Base-by-base conservation (phyloP, 1,140 invertebrate genomes). In the Oryzaephilus surinamensis region DNA sequence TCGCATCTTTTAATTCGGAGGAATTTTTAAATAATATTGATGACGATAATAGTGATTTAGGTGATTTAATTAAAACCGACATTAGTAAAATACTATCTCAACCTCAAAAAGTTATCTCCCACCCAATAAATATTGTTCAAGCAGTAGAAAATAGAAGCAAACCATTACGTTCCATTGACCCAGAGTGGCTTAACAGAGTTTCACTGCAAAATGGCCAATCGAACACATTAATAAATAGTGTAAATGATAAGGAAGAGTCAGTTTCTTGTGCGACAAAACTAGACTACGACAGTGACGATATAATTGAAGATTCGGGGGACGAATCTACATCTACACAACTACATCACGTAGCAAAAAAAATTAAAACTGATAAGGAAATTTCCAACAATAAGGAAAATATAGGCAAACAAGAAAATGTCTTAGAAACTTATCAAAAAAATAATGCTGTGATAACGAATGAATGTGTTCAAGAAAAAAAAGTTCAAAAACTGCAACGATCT, bases 291-390 rank as follows among this genome's bases (percentile, higher is more conserved):
- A 56, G 48, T 53, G 59, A 61, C 40, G 77, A 82, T 54, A 72
- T 72, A 63, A 66, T 81, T 30, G 76, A 74, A 63, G 76, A 79
- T 58, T 73, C 73, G 20, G 77, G 80, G 53, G 69, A 70, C 31
- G 71, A 74, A 49, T 49, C 28, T 12, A 10, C 26, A 14, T 37
- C 30, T 10, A 35, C 27, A 29, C 26, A 34, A 32, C 21, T 21
- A 15, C 28, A 58, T 19, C 52, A 52, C 40, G 23, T 51, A 32
- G 43, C 49, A 17, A 55, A 61, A 51, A 46, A 65, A 63, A 48
- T 49, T 16, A 52, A 44, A 47, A 26, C 43, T 18, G 39, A 39
- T 34, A 21, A 21, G 6, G 20, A 24, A 21, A 21, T 21, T 21
- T 21, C 20, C 10, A 21, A 10, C 6, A 21, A 21, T 21, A 10